Percentiles rank a stretch among this genome's conserved stretches.
These are phyloP conservation scores for Chouioia cunea DNA, from an alignment of 2,888 invertebrate genomes.

Conservation along the genomic window DNA sequence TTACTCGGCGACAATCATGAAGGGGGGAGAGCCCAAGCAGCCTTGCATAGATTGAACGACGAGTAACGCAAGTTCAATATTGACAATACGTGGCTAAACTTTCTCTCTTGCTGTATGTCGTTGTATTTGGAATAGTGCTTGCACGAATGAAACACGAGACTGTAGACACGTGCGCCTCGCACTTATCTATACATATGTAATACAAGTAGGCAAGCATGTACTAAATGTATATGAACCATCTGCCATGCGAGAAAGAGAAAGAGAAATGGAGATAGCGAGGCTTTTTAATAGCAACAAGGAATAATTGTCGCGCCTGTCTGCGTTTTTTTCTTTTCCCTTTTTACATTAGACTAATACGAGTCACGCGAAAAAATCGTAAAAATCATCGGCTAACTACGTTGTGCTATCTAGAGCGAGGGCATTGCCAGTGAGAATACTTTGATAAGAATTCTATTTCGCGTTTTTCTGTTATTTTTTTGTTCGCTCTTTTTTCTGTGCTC, in stretches of 20 bases:
- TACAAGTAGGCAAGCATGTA: constrained; percentile 28
- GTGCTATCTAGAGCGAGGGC: neutral
- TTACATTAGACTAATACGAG: constrained; percentile 28
- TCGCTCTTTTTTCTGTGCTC: too few relatives aligned
- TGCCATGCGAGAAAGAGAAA: too few relatives aligned
- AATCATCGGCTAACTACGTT: neutral
- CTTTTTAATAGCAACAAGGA: constrained; percentile 9
- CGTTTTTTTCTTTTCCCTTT: neutral
- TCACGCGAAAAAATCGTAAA: constrained; percentile 36
- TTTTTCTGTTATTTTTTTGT: constrained; percentile 29
- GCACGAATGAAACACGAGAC: neutral
- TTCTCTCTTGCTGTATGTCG: neutral
- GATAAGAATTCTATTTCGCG: constrained; percentile 28
- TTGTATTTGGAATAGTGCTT: too few relatives aligned
- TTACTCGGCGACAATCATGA: neutral
- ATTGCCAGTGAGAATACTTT: constrained; percentile 7
- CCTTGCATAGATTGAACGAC: constrained; percentile 16
- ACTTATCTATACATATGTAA: constrained; percentile 27
- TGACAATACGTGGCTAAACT: constrained; percentile 35
- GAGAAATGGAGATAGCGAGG: too few relatives aligned
- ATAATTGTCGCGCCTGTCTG: constrained; percentile 30
- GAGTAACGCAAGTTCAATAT: constrained; percentile 30
- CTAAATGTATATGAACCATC: constrained; percentile 12
- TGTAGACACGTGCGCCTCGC: neutral
- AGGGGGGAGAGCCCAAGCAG: too few relatives aligned